Evolutionary conservation across 2,797 vertebrate species (phyloP).

Genomic region (Amazonetta brasiliensis): DNA sequence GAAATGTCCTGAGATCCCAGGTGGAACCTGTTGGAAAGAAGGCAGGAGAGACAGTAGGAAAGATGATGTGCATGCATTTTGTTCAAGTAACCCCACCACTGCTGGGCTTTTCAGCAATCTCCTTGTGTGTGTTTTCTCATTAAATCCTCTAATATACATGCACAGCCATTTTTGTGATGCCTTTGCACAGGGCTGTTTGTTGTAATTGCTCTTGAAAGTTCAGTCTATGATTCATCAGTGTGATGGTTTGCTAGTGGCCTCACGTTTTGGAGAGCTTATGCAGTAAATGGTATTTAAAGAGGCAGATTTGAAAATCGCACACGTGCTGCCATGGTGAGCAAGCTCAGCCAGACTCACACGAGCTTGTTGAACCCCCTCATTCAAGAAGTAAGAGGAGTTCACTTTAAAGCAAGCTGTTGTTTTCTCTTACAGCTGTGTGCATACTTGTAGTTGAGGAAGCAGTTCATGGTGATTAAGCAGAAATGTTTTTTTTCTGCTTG

Average conservation of each 20-base stretch:
- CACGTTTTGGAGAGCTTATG: not conserved
- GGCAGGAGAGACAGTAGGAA: not conserved
- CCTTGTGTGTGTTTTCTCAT: not conserved
- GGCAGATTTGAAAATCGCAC: not conserved
- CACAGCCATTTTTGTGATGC: not conserved
- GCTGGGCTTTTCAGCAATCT: not conserved
- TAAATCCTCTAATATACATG: not conserved
- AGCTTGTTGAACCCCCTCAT: not conserved
- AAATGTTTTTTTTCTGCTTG: not conserved
- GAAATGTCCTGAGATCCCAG: not conserved
- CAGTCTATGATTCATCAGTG: not conserved
- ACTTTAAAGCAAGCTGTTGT: slow-evolving; percentile 11
- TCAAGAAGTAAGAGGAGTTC: not conserved
- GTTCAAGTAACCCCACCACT: not conserved
- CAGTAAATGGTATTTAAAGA: not conserved
- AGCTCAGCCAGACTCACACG: not conserved
- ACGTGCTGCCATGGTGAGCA: not conserved
- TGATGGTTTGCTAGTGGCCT: not conserved
- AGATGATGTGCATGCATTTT: not conserved
- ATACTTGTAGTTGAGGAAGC: not conserved
- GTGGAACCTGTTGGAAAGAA: not conserved
- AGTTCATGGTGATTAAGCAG: not conserved
- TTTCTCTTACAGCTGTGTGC: slow-evolving; percentile 1
- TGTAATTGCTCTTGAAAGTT: not conserved
- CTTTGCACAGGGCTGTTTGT: not conserved